phyloP scores from a whole-genome alignment of 1,140 invertebrate genomes.

The Asobara japonica region DNA sequence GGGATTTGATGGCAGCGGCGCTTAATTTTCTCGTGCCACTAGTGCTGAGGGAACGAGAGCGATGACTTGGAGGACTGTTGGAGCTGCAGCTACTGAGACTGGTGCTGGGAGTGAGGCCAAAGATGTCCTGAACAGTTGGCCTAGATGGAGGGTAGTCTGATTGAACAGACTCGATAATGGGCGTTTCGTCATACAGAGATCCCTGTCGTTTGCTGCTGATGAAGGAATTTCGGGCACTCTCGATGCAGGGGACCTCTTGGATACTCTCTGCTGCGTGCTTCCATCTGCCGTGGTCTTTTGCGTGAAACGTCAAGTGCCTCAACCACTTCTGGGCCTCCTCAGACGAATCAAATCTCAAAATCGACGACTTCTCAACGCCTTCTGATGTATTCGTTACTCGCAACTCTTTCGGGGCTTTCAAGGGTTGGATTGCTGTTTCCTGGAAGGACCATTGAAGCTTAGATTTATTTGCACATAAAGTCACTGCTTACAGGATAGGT shows the following conservation, averaged over 20 bases:
- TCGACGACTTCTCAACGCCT: slow-evolving; percentile 52
- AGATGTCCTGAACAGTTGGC: slow-evolving; percentile 66
- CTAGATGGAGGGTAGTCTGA: slow-evolving; percentile 53
- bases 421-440: slow-evolving; percentile 58
- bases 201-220: slow-evolving; percentile 65
- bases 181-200: slow-evolving; percentile 72
- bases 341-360: slow-evolving; percentile 55
- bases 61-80: slow-evolving; percentile 61
- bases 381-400: slow-evolving; percentile 60
- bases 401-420: slow-evolving; percentile 60
- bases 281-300: slow-evolving; percentile 71
- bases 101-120: slow-evolving; percentile 64
- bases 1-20: slow-evolving; percentile 53
- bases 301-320: slow-evolving; percentile 60
- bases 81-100: slow-evolving; percentile 64
- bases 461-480: too few species aligned
- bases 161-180: slow-evolving; percentile 65
- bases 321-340: slow-evolving; percentile 67
- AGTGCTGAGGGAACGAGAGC: slow-evolving; percentile 60
- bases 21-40: slow-evolving; percentile 57
- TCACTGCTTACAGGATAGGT: too few species aligned
- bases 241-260: slow-evolving; percentile 71
- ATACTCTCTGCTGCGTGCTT: slow-evolving; percentile 71
- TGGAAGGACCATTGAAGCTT: slow-evolving; percentile 38
- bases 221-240: slow-evolving; percentile 65